These are phyloP conservation scores for Hydrotaea diabolus DNA, from an alignment of 2,888 invertebrate genomes.

Conservation along the genomic window DNA sequence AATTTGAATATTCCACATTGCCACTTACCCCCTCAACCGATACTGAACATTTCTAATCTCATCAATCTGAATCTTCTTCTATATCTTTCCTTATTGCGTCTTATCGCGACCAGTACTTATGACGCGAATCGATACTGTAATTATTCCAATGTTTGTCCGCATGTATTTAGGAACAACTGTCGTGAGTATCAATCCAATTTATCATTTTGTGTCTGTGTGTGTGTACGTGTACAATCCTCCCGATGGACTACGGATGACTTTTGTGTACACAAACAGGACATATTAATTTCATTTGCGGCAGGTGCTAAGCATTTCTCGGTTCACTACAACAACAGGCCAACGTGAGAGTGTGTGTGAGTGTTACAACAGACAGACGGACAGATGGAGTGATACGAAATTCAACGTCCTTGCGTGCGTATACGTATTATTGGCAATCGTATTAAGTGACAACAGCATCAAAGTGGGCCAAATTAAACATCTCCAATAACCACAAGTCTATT, in stretches of 20 bases:
- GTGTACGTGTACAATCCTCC: background rate
- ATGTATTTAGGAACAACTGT: background rate
- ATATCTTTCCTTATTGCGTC: no score
- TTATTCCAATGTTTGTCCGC: background rate
- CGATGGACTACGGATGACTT: background rate
- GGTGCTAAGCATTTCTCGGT: conserved; percentile 10
- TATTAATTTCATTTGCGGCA: conserved; percentile 14
- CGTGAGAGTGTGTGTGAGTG: no score
- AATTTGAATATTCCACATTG: no score
- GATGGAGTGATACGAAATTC: background rate
- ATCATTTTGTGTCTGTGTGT: background rate
- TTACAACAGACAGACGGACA: background rate
- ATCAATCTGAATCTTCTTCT: no score
- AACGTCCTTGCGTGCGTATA: background rate
- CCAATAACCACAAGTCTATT: background rate
- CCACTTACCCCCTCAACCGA: no score
- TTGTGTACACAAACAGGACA: background rate
- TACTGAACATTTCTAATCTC: no score
- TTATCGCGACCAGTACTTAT: no score
- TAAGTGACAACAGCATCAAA: background rate
- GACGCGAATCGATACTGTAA: no score
- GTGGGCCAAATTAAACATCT: background rate
- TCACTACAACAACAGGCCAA: background rate
- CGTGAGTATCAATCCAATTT: conserved; percentile 2
- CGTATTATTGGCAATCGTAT: background rate